phyloP scores from a whole-genome alignment of 2,113 vertebrate genomes.

The Ceratotherium simum region DNA sequence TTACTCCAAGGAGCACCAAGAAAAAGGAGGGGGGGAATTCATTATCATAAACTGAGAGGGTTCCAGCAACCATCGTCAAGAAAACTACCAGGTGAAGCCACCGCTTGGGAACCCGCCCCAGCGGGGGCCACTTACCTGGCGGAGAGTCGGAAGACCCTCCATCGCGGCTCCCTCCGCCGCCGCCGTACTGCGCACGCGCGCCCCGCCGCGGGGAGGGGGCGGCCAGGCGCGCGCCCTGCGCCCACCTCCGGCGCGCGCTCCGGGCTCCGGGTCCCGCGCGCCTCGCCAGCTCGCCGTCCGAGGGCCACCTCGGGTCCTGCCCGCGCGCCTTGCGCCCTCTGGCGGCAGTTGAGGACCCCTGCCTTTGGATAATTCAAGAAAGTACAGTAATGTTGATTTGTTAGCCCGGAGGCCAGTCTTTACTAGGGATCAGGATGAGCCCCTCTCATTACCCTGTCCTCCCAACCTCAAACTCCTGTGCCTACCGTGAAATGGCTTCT shows the following conservation, averaged over 20 bases:
- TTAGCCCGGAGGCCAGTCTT: background rate
- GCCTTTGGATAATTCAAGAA: background rate
- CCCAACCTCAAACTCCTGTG: background rate
- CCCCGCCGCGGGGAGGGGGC: background rate
- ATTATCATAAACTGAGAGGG: background rate
- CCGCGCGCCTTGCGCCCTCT: slow-evolving; percentile 53
- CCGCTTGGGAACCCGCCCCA: background rate
- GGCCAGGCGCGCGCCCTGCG: background rate
- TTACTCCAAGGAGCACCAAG: background rate
- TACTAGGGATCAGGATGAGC: background rate
- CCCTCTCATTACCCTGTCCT: background rate
- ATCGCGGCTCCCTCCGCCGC: background rate
- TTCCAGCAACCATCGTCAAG: background rate
- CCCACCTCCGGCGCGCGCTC: background rate
- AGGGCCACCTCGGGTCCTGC: background rate
- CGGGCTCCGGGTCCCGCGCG: accelerated
- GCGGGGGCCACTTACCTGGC: slow-evolving; percentile 64
- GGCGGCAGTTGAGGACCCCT: background rate
- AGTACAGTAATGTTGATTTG: background rate
- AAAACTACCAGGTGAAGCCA: background rate
- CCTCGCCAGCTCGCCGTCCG: accelerated
- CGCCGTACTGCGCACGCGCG: background rate
- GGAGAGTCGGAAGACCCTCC: background rate
- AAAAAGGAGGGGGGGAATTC: background rate
- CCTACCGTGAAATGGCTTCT: background rate